Evolutionary conservation across 2,888 invertebrate species (phyloP).

Genomic region (Phalangium opilio): DNA sequence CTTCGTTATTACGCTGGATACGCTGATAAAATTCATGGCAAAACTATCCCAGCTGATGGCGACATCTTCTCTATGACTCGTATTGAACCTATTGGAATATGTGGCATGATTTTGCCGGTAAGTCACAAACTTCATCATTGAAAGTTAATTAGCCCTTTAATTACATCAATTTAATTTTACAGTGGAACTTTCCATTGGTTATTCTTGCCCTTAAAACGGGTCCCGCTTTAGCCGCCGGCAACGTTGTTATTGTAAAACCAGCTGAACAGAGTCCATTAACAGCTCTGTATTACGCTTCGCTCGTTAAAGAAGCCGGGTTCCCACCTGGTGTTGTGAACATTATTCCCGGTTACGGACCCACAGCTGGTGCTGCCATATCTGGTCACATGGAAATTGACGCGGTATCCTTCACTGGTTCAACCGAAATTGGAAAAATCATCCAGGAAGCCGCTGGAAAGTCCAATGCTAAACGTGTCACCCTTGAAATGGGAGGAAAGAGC

Average conservation of each 20-base stretch:
- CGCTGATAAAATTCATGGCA: constrained; percentile 71
- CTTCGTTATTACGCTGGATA: constrained; percentile 61
- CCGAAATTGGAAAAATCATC: constrained; percentile 34
- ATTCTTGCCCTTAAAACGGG: constrained; percentile 42
- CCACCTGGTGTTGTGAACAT: constrained; percentile 30
- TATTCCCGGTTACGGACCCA: constrained; percentile 32
- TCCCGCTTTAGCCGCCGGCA: constrained; percentile 32
- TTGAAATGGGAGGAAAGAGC: constrained; percentile 79
- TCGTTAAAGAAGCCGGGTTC: constrained; percentile 30
- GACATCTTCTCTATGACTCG: constrained; percentile 40
- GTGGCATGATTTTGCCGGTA: constrained; percentile 41
- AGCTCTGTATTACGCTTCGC: constrained; percentile 29
- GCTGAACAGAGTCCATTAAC: constrained; percentile 33
- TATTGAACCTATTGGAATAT: constrained; percentile 45
- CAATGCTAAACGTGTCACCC: constrained; percentile 62
- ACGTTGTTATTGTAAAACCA: constrained; percentile 31
- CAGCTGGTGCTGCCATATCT: constrained; percentile 33
- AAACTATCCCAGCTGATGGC: constrained; percentile 55
- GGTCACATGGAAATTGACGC: constrained; percentile 30
- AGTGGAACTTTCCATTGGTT: constrained; percentile 40
- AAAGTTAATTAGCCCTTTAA: background rate
- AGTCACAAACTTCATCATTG: constrained; percentile 7
- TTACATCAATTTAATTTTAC: background rate
- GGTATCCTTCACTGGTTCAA: constrained; percentile 33
- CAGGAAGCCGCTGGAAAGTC: constrained; percentile 51